Evolutionary conservation across 1,140 invertebrate genomes (phyloP).

Genomic region (Eupeodes corollae): DNA sequence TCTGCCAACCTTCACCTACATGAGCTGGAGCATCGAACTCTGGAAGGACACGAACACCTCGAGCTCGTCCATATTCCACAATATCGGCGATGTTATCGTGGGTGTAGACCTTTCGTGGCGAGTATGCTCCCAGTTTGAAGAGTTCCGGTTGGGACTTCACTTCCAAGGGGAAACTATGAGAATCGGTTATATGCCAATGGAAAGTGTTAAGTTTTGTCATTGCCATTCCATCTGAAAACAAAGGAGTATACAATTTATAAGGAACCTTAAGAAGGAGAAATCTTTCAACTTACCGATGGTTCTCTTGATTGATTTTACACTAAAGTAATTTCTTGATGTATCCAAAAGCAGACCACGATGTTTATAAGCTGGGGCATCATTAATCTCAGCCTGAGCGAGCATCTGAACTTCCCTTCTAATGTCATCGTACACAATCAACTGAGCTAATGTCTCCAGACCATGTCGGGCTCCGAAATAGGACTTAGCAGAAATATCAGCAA

Average conservation of each 20-base stretch:
- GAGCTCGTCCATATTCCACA: slow-evolving; percentile 55
- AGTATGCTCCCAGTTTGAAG: slow-evolving; percentile 60
- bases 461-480: slow-evolving; percentile 65
- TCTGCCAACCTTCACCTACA: slow-evolving; percentile 79
- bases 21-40: slow-evolving; percentile 84
- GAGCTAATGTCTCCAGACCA: slow-evolving; percentile 64
- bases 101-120: slow-evolving; percentile 49
- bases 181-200: slow-evolving; percentile 86
- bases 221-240: slow-evolving; percentile 56
- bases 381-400: slow-evolving; percentile 46
- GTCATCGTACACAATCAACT: slow-evolving; percentile 63
- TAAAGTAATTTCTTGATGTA: slow-evolving; percentile 62
- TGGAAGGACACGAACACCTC: slow-evolving; percentile 66
- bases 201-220: slow-evolving; percentile 73
- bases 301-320: slow-evolving; percentile 53
- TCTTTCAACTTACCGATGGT: slow-evolving; percentile 46
- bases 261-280: no score
- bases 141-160: slow-evolving; percentile 56
- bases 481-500: slow-evolving; percentile 47
- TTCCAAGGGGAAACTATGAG: slow-evolving; percentile 72
- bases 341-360: slow-evolving; percentile 68
- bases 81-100: slow-evolving; percentile 44
- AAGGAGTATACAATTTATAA: slow-evolving; percentile 3
- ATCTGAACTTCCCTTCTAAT: slow-evolving; percentile 38
- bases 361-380: slow-evolving; percentile 58